These are phyloP conservation scores for Sphaerodactylus townsendi DNA, from an alignment of 2,113 vertebrate species.

Conservation along the genomic window DNA sequence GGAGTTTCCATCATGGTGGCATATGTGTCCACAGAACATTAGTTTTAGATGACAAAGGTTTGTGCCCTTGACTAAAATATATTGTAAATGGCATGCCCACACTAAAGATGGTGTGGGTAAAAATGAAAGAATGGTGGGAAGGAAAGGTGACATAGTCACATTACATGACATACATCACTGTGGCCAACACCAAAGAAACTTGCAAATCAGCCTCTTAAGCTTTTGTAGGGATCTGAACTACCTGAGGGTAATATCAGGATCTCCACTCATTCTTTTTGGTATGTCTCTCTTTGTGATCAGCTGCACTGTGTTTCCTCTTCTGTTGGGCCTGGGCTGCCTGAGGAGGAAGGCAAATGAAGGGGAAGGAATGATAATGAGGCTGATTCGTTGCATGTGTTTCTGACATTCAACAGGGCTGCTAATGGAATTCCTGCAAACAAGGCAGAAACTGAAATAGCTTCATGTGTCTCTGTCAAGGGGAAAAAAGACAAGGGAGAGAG, in stretches of 20 bases:
- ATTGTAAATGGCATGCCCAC: not conserved
- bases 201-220: not conserved
- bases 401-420: not conserved
- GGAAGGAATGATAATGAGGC: not conserved
- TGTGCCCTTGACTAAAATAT: not conserved
- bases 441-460: not conserved
- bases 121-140: rapidly evolving
- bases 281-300: not conserved
- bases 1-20: rapidly evolving
- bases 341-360: not conserved
- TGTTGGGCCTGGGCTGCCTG: not conserved
- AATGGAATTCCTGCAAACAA: not conserved
- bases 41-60: constrained; percentile 42
- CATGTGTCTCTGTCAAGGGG: not conserved
- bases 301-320: not conserved
- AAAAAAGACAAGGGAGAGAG: not conserved
- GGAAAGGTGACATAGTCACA: rapidly evolving
- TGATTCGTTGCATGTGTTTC: not conserved
- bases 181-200: not conserved
- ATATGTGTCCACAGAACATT: constrained; percentile 47
- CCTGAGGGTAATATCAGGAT: not conserved
- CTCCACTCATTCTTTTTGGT: not conserved
- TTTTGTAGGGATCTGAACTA: not conserved
- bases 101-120: not conserved
- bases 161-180: not conserved